phyloP scores from a whole-genome alignment of 2,113 vertebrate species.

The Sus scrofa region T2T-Sscrofa CM000812.6:171171501-171172000 shows the following conservation, averaged over 20 bases:
- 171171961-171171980: constrained; percentile 13
- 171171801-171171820: not conserved
- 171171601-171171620: constrained; percentile 47
- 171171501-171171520: constrained; percentile 34
- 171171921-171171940: not conserved
- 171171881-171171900: not conserved
- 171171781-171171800: not conserved
- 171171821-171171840: not conserved
- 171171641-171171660: not conserved
- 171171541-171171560: constrained; percentile 61
- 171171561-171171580: constrained; percentile 28
- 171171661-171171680: not conserved
- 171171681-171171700: constrained; percentile 18
- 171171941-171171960: not conserved
- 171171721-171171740: not conserved
- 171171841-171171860: not conserved
- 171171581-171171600: constrained; percentile 33
- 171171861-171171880: not conserved
- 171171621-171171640: constrained; percentile 63
- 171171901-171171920: not conserved
- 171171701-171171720: not conserved
- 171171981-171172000: constrained; percentile 21
- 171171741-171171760: not conserved
- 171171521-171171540: constrained; percentile 28
- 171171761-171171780: not conserved